Evolutionary conservation across 2,113 vertebrate species (phyloP).

Genomic region (Gobius niger): DNA sequence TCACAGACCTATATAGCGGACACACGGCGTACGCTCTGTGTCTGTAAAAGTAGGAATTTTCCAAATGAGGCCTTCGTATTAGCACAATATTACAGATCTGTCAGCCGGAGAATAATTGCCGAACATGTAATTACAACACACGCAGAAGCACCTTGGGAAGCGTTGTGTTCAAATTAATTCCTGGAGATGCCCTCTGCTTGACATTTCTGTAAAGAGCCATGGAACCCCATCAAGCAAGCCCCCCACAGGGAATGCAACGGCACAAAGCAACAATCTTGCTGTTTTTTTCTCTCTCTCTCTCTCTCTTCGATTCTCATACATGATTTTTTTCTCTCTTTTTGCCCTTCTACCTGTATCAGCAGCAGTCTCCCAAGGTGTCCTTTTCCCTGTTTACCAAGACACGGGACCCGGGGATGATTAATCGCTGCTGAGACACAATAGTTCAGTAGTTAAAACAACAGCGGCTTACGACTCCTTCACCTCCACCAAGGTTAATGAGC

Average conservation of each 20-base stretch:
- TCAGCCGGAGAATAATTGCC: constrained; percentile 67
- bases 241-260: constrained; percentile 33
- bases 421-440: constrained; percentile 59
- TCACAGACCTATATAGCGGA: background rate
- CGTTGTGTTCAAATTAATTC: constrained; percentile 68
- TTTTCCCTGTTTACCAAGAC: constrained; percentile 53
- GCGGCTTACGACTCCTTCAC: constrained; percentile 63
- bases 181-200: constrained; percentile 63
- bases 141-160: constrained; percentile 44
- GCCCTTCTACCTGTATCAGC: constrained; percentile 33
- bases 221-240: constrained; percentile 55
- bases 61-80: constrained; percentile 19
- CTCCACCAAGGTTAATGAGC: constrained; percentile 71
- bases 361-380: constrained; percentile 62
- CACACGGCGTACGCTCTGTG: background rate
- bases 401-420: constrained; percentile 58
- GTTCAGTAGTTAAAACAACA: constrained; percentile 62
- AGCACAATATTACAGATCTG: constrained; percentile 32
- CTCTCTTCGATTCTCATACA: constrained; percentile 12
- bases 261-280: constrained; percentile 30
- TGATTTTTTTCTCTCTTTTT: background rate
- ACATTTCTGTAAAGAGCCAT: constrained; percentile 61
- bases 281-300: constrained; percentile 7
- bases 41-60: constrained; percentile 1
- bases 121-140: constrained; percentile 69